Conservation (phyloP, 2,888 invertebrate genomes). For the Diarsia brunnea region DNA sequence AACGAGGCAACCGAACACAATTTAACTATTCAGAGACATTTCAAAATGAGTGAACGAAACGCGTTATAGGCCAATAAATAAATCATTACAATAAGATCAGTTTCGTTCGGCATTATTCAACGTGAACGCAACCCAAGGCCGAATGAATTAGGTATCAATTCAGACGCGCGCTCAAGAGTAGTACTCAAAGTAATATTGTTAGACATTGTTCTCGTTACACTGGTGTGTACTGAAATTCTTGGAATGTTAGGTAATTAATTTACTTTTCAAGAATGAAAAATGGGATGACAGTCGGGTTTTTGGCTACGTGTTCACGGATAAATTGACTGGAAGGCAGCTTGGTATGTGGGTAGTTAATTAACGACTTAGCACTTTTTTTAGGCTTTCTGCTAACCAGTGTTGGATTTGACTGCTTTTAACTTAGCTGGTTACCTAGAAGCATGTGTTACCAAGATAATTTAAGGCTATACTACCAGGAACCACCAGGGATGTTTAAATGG, state of each 20-base stretch:
- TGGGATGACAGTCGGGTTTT: neutral
- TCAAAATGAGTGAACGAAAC: slow-evolving; percentile 13
- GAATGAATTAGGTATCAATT: slow-evolving; percentile 75
- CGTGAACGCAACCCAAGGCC: slow-evolving; percentile 74
- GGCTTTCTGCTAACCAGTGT: neutral
- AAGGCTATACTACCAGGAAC: neutral
- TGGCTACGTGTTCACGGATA: neutral
- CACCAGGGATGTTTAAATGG: neutral
- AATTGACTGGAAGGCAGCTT: neutral
- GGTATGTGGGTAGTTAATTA: neutral
- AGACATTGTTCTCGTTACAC: slow-evolving; percentile 1
- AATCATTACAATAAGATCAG: slow-evolving; percentile 67
- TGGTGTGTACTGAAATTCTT: neutral
- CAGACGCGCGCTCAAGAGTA: slow-evolving; percentile 49
- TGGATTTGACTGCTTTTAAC: neutral
- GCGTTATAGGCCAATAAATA: slow-evolving; percentile 55
- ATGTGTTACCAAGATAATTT: neutral
- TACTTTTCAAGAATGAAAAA: neutral
- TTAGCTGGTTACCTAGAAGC: neutral
- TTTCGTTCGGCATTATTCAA: slow-evolving; percentile 59
- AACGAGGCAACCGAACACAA: neutral
- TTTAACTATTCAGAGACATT: neutral
- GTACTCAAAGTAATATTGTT: slow-evolving; percentile 29
- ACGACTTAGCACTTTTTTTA: neutral
- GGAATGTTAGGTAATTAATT: neutral